These are phyloP conservation scores for Conchocele bisecta DNA, from an alignment of 2,888 invertebrate genomes.

Conservation along the genomic window DNA sequence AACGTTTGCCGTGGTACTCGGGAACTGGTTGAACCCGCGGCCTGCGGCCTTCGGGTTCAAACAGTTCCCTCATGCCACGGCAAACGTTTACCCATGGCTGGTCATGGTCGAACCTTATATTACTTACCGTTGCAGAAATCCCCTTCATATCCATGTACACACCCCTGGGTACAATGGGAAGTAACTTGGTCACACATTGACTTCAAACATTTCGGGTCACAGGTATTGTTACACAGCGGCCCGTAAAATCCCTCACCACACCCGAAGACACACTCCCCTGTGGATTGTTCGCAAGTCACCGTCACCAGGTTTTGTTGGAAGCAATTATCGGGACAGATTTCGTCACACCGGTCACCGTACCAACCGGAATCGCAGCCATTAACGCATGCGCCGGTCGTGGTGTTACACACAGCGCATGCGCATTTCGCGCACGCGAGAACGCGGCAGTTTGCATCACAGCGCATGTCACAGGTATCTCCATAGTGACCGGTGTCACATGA, in stretches of 20 bases:
- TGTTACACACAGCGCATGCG: conserved; percentile 40
- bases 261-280: conserved; percentile 33
- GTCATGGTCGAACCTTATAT: too few relatives aligned
- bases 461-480: conserved; percentile 26
- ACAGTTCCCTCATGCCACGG: too few relatives aligned
- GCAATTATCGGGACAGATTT: conserved; percentile 45
- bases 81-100: too few relatives aligned
- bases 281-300: conserved; percentile 28
- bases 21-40: too few relatives aligned
- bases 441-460: conserved; percentile 46
- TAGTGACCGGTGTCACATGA: conserved; percentile 36
- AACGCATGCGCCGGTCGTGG: conserved; percentile 31
- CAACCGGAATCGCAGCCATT: conserved; percentile 52
- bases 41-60: too few relatives aligned
- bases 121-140: too few relatives aligned
- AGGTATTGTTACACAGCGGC: conserved; percentile 43
- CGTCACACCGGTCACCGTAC: conserved; percentile 41
- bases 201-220: conserved; percentile 33
- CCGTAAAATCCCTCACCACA: conserved; percentile 48
- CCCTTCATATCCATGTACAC: conserved; percentile 33
- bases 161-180: conserved; percentile 40
- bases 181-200: conserved; percentile 32
- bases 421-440: conserved; percentile 37
- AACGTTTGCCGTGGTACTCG: too few relatives aligned
- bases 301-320: background rate